Conservation (phyloP, 2,888 invertebrate species). For the Dolomedes plantarius region DNA sequence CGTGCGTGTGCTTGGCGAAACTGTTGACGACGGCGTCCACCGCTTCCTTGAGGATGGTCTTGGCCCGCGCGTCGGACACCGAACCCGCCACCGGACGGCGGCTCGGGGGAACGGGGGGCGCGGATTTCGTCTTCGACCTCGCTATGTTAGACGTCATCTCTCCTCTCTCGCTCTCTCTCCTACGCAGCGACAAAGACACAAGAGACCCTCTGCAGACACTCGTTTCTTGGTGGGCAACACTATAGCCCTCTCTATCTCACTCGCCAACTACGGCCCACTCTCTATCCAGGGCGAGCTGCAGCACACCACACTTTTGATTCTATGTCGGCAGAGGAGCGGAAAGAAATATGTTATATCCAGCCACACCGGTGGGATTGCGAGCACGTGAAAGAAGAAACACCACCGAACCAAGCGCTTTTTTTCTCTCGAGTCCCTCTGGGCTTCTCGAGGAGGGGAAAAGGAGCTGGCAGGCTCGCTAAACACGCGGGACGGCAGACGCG, state of each 20-base stretch:
- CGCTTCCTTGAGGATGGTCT: constrained; percentile 81
- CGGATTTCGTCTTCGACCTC: constrained; percentile 64
- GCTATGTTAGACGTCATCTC: constrained; percentile 69
- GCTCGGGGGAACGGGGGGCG: constrained; percentile 67
- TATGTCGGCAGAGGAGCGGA: too few relatives aligned
- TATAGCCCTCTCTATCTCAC: not conserved
- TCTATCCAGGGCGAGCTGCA: not conserved
- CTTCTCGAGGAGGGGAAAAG: not conserved
- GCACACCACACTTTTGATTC: not conserved
- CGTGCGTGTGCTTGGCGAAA: constrained; percentile 84
- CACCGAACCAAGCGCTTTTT: not conserved
- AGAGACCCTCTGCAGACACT: too few relatives aligned
- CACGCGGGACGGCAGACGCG: constrained; percentile 28
- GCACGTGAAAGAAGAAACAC: too few relatives aligned
- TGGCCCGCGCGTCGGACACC: constrained; percentile 74
- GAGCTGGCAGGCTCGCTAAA: not conserved
- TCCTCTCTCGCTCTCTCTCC: not conserved
- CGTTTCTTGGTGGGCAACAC: too few relatives aligned
- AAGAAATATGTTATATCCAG: too few relatives aligned
- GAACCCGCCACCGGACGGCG: constrained; percentile 62
- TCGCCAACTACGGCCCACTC: not conserved
- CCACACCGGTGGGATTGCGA: too few relatives aligned
- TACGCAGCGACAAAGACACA: too few relatives aligned
- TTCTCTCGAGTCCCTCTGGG: not conserved
- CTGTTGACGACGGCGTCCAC: constrained; percentile 85